phyloP scores from a whole-genome alignment of 2,888 invertebrate species.

The Trilocha varians region DNA sequence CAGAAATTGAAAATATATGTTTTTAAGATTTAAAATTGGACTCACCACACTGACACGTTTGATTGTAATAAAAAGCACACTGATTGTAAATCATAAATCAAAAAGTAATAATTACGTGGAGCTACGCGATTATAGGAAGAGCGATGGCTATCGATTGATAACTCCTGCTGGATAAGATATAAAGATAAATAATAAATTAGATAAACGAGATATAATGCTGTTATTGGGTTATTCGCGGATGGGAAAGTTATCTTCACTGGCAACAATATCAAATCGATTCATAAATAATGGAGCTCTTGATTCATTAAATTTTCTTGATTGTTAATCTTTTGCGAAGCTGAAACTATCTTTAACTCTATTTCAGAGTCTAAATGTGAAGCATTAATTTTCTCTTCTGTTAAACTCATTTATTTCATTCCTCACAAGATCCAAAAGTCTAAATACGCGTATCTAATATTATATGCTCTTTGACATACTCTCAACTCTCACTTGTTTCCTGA shows the following conservation, averaged over 20 bases:
- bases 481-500: too few relatives aligned
- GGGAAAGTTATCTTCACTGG: background rate
- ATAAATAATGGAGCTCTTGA: background rate
- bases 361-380: too few relatives aligned
- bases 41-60: constrained; percentile 36
- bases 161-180: background rate
- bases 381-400: too few relatives aligned
- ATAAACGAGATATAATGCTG: constrained; percentile 4
- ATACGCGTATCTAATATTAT: too few relatives aligned
- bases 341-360: too few relatives aligned
- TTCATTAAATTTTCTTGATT: background rate
- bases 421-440: too few relatives aligned
- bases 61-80: constrained; percentile 36
- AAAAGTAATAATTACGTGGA: constrained; percentile 19
- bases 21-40: constrained; percentile 11
- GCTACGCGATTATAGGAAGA: constrained; percentile 10
- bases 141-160: constrained; percentile 1
- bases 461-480: too few relatives aligned
- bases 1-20: constrained; percentile 1
- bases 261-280: background rate
- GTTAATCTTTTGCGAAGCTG: constrained; percentile 1
- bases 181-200: background rate
- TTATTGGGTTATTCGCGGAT: background rate
- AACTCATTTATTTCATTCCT: too few relatives aligned
- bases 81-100: constrained; percentile 19